Evolutionary conservation across 2,888 invertebrate species (phyloP), one percentile per base, ranked within the genome.

Genomic region (Trissoscelio sp.): DNA sequence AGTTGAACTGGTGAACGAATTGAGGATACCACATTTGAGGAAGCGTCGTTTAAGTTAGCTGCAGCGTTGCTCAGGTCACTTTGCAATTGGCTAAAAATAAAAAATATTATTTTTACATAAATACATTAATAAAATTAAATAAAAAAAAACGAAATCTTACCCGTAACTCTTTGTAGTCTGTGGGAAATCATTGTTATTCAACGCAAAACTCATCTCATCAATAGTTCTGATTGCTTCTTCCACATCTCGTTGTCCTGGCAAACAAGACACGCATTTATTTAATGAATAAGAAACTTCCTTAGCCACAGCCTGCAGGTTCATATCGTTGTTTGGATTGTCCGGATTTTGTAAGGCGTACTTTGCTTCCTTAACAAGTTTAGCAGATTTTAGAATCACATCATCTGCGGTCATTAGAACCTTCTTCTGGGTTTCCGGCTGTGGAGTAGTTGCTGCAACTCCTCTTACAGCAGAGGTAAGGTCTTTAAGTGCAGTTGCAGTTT

Each of bases 221-320:
- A 98, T 97, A 86, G 94, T 95, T 82, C 95, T 94, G 85, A 98
- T 94, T 0, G 97, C 97, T 16, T 95, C 94, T 89, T 99, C 98
- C n/a, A 99, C 96, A 89, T 98, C 98, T 66, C 96, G 95, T 90
- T 98, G 98, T 0, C 98, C 98, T 0, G 99, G 98, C 46, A 99
- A 94, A 82, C 97, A 97, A 84, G 96, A 96, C 64, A 98, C 94
- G 83, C 95, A 95, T 83, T 93, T 93, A 85, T 94, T 94, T 62
- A 96, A 91, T 0, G 93, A 92, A 77, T 87, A 89, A 0, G 94
- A 93, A 0, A 97, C 95, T 82, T 95, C 95, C 86, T 95, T 95
- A 1, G 96, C 96, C 0, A 96, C 95, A 83, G 94, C 94, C 11
- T 95, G 95, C 44, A 98, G 92, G 83, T 94, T 92, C 42, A 92